phyloP scores from a whole-genome alignment of 2,888 invertebrate species.

The Pinctada fucata region DNA sequence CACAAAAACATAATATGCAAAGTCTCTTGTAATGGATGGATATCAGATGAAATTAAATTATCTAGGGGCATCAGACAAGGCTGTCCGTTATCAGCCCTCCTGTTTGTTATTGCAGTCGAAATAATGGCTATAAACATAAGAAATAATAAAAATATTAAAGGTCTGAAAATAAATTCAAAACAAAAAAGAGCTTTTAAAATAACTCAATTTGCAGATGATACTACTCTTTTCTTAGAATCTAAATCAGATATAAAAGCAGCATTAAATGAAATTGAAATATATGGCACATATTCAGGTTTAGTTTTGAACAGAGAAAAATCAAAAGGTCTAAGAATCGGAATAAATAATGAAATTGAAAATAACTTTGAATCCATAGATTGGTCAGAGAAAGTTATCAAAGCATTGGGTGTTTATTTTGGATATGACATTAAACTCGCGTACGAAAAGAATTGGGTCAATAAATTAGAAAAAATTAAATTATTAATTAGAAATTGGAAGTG shows the following conservation, averaged over 20 bases:
- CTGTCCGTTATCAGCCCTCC: too few relatives aligned
- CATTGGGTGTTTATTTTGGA: slow-evolving; percentile 16
- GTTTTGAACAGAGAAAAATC: slow-evolving; percentile 9
- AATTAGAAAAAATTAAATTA: slow-evolving; percentile 6
- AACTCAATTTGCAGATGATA: slow-evolving; percentile 17
- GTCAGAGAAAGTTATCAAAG: slow-evolving; percentile 4
- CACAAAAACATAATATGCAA: too few relatives aligned
- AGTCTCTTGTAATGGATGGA: too few relatives aligned
- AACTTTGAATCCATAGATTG: slow-evolving; percentile 7
- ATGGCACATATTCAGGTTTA: slow-evolving; percentile 14
- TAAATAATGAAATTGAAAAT: background rate
- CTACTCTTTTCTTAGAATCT: background rate
- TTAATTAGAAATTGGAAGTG: background rate
- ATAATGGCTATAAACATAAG: too few relatives aligned
- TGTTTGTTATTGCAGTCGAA: too few relatives aligned
- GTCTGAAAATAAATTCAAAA: background rate
- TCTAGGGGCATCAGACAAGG: slow-evolving; percentile 2
- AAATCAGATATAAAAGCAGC: background rate
- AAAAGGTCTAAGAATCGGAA: slow-evolving; percentile 1
- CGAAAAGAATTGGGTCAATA: slow-evolving; percentile 7
- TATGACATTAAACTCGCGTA: background rate
- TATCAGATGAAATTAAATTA: too few relatives aligned
- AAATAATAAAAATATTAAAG: background rate
- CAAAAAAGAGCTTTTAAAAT: too few relatives aligned
- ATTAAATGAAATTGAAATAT: slow-evolving; percentile 6